Base-by-base conservation (phyloP, 1,140 invertebrate species). In the Hermatobates lingyangjiaoensis region DNA sequence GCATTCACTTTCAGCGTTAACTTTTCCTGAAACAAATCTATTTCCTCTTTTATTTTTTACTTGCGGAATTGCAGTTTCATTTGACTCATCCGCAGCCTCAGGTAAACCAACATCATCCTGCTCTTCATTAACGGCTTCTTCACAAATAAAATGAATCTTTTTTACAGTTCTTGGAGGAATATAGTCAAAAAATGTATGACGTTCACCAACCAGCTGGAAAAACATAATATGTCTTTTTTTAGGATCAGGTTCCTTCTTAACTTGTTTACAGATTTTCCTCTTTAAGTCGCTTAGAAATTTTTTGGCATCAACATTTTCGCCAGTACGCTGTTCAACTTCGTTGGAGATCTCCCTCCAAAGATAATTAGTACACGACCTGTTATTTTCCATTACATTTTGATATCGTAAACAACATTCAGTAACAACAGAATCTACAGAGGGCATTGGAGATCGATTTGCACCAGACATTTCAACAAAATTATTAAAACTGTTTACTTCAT, bases 101-200 rank as follows among this genome's bases (percentile, higher is more conserved):
- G 39, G 14, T 42, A 42, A 42, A 7, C 18, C 39, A 18, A 18
- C 39, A 20, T 5, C 5, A 42, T 5, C 5, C 18, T 5, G 5
- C 5, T 5, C 5, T 20, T 42, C 21, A 5, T 12, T 4, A 42
- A 20, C 7, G 18, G 39, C 4, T 20, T 42, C 7, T 10, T 5
- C 18, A 14, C 21, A 5, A 4, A 12, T 20, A 18, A 50, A 50
- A 5, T 50, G 30, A 2, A 20, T 21, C 14, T 24, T 39, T 28
- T 50, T 50, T 10, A 50, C 26, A 25, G 18, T 39, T 14, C 26
- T 38, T 12, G 48, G 48, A 7, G 48, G 20, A 10, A 50, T 50
- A 3, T 21, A 25, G 25, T 50, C 48, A 28, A 50, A 50, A 38
- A 27, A 50, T 4, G 48, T 21, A 4, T 24, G 7, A 3, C 39